Evolutionary conservation across 1,140 invertebrate species (phyloP).

Genomic region (Papilio polytes): DNA sequence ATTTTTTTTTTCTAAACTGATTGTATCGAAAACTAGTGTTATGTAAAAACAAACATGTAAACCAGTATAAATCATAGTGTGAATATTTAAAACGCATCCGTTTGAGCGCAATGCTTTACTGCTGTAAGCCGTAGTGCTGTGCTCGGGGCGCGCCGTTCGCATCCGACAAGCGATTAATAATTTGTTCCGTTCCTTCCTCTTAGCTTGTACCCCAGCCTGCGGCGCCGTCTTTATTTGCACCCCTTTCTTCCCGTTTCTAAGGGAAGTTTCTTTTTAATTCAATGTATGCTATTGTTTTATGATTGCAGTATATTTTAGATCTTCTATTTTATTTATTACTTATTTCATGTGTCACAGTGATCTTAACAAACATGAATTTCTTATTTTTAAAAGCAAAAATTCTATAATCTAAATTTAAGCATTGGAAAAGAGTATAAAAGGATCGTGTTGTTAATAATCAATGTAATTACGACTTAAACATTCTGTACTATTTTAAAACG

Average conservation of each 20-base stretch:
- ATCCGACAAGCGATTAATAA: conserved; percentile 40
- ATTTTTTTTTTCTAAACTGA: not conserved
- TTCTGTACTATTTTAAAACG: too few relatives aligned
- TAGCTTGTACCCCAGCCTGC: conserved; percentile 9
- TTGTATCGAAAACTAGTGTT: not conserved
- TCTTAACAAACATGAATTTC: too few relatives aligned
- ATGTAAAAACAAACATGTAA: conserved; percentile 21
- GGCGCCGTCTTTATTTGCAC: conserved; percentile 37
- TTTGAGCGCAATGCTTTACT: not conserved
- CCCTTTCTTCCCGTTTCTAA: conserved; percentile 25
- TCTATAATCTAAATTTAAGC: too few relatives aligned
- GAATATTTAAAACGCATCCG: conserved; percentile 20
- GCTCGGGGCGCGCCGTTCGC: not conserved
- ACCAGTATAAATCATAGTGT: conserved; percentile 7
- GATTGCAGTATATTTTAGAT: not conserved
- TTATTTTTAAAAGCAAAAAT: too few relatives aligned
- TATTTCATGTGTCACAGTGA: not conserved
- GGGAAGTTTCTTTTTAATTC: conserved; percentile 35
- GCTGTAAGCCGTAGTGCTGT: not conserved
- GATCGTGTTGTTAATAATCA: too few relatives aligned
- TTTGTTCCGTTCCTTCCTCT: conserved; percentile 35
- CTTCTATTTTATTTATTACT: not conserved
- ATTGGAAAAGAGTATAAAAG: too few relatives aligned
- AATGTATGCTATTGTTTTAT: conserved; percentile 25
- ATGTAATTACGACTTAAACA: too few relatives aligned